These are phyloP conservation scores for Ursus arctos DNA, from an alignment of 2,113 vertebrate genomes.

Conservation along the genomic window DNA sequence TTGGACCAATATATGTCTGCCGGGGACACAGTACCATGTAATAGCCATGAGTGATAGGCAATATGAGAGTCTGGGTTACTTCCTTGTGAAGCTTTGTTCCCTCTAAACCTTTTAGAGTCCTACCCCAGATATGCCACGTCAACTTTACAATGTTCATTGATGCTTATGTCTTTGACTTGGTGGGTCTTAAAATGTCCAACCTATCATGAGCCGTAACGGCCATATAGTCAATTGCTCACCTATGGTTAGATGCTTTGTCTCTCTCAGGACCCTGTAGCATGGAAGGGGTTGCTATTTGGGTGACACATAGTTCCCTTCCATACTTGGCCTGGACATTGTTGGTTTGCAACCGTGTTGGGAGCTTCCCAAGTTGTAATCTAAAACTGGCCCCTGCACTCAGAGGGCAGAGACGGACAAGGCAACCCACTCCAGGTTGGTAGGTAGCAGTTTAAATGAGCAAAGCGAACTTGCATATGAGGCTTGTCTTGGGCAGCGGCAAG, in stretches of 20 bases:
- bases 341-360: background rate
- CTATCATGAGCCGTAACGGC: background rate
- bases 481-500: background rate
- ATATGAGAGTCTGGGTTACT: background rate
- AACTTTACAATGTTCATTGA: background rate
- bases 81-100: background rate
- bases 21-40: background rate
- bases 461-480: background rate
- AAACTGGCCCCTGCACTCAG: background rate
- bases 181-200: background rate
- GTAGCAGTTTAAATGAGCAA: background rate
- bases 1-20: background rate
- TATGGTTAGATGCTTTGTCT: background rate
- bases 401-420: background rate
- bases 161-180: background rate
- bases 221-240: background rate
- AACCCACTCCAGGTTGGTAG: background rate
- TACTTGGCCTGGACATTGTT: background rate
- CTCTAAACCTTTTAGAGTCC: background rate
- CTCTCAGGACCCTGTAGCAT: background rate
- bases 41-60: background rate
- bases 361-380: background rate
- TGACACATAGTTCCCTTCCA: background rate
- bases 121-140: background rate
- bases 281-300: background rate